These are phyloP conservation scores for Trematocara zebra DNA, from an alignment of 2,113 vertebrate genomes.

Conservation along the genomic window DNA sequence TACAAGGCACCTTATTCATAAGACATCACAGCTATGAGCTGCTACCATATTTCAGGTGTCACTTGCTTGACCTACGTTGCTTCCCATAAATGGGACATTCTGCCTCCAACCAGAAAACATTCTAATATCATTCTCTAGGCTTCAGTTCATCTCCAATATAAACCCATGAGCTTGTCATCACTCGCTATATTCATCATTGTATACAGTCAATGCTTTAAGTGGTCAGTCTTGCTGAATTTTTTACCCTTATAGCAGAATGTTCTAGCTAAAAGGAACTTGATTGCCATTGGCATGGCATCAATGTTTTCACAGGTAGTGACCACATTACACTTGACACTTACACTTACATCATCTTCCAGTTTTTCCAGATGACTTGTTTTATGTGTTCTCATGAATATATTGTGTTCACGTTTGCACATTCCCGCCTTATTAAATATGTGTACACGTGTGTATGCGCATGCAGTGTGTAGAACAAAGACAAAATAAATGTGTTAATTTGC, in stretches of 20 bases:
- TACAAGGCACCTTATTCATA: neutral
- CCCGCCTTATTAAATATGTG: neutral
- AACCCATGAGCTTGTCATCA: neutral
- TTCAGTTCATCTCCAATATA: neutral
- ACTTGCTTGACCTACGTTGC: neutral
- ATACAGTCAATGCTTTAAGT: neutral
- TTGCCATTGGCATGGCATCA: neutral
- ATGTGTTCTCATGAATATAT: neutral
- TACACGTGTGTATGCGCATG: neutral
- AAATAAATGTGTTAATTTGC: neutral
- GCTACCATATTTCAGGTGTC: neutral
- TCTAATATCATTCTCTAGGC: neutral
- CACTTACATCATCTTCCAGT: neutral
- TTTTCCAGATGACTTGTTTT: neutral
- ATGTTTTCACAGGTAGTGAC: neutral
- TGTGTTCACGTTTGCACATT: neutral
- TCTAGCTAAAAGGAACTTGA: neutral
- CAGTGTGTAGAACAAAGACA: neutral
- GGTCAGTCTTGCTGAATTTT: neutral
- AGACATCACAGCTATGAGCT: neutral
- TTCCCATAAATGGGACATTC: neutral
- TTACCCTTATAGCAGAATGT: neutral
- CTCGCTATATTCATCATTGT: neutral
- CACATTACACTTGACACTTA: neutral
- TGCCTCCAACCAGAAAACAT: neutral